Evolutionary conservation across 2,888 invertebrate genomes (phyloP).

Genomic region (Micropterix aruncella): DNA sequence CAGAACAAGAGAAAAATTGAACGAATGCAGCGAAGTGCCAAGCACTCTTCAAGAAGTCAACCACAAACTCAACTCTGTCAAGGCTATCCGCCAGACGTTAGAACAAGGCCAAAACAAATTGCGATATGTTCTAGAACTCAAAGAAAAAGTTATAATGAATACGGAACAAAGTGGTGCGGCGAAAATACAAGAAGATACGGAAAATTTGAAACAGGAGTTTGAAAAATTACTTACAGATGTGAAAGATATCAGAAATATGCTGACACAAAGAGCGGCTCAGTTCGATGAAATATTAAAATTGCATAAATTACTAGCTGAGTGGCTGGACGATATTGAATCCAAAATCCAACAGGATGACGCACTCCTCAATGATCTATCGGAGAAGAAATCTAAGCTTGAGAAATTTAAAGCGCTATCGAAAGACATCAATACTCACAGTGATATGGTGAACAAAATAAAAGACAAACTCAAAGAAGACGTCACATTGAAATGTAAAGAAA

Average conservation of each 20-base stretch:
- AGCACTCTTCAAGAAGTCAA: constrained; percentile 74
- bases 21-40: constrained; percentile 67
- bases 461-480: constrained; percentile 56
- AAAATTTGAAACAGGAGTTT: constrained; percentile 76
- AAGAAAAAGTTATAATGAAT: constrained; percentile 87
- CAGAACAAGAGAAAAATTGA: constrained; percentile 73
- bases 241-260: constrained; percentile 60
- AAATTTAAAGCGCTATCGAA: constrained; percentile 73
- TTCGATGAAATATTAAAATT: constrained; percentile 79
- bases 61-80: constrained; percentile 71
- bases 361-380: constrained; percentile 72
- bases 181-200: constrained; percentile 85
- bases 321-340: constrained; percentile 79
- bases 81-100: constrained; percentile 76
- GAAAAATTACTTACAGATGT: constrained; percentile 74
- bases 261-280: constrained; percentile 60
- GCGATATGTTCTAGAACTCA: constrained; percentile 74
- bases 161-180: constrained; percentile 80
- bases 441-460: constrained; percentile 64
- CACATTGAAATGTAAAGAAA: constrained; percentile 50
- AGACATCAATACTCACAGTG: constrained; percentile 68
- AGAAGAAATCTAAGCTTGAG: constrained; percentile 80
- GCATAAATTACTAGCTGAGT: constrained; percentile 67
- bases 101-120: constrained; percentile 86
- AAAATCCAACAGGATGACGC: constrained; percentile 64